These are phyloP conservation scores for Dasyornis broadbenti DNA, from an alignment of 2,113 vertebrate genomes.

Conservation along the genomic window DNA sequence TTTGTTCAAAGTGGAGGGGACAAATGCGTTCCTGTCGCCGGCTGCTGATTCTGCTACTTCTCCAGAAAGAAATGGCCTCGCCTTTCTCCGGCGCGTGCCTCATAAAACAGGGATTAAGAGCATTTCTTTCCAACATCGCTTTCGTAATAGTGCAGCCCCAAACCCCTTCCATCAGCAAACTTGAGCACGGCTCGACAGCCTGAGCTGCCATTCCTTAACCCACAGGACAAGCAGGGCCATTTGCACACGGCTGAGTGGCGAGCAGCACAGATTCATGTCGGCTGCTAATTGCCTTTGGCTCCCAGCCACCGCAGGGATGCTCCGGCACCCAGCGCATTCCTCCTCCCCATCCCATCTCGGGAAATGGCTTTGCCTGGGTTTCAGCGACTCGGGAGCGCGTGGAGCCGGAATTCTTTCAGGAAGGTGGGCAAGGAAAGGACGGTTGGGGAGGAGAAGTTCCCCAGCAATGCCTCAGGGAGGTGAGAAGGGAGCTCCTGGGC, in stretches of 20 bases:
- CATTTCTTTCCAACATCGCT: conserved; percentile 28
- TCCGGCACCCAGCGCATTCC: neutral
- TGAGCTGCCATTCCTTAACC: conserved; percentile 58
- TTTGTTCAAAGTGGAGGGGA: conserved; percentile 54
- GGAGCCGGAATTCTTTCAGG: neutral
- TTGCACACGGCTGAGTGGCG: conserved; percentile 35
- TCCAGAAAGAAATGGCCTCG: conserved; percentile 13
- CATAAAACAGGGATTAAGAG: conserved; percentile 66
- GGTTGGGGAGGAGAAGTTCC: neutral
- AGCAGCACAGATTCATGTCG: conserved; percentile 46
- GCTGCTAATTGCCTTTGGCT: conserved; percentile 61
- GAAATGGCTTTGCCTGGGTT: neutral
- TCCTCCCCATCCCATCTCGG: neutral
- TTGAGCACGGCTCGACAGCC: conserved; percentile 37
- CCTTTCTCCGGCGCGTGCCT: conserved; percentile 1
- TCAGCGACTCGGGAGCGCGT: neutral
- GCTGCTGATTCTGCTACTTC: conserved; percentile 67
- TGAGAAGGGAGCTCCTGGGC: neutral
- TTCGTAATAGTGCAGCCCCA: conserved; percentile 49
- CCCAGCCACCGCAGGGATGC: neutral
- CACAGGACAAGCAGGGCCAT: conserved; percentile 56
- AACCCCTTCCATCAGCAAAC: conserved; percentile 65
- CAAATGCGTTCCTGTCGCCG: neutral
- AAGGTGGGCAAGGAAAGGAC: neutral
- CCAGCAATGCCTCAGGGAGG: neutral